Evolutionary conservation across 2,113 vertebrate genomes (phyloP), one percentile per base, ranked within the genome.

Genomic region (Pteropus alecto): DNA sequence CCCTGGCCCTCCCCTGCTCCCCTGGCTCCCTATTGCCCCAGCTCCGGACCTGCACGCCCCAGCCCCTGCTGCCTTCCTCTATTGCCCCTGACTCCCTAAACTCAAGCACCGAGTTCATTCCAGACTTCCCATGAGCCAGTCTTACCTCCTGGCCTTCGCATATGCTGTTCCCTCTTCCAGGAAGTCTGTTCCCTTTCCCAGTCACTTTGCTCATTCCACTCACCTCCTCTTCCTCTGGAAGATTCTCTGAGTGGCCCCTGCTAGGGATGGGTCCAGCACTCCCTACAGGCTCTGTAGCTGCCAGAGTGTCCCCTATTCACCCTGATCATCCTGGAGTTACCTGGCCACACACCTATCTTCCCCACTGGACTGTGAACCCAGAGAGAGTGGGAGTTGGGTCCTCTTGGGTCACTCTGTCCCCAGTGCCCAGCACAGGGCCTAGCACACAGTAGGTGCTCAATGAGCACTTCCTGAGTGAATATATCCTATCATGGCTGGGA

Each of bases 261-360:
- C 46, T 46, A 1, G 0, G 38, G 16, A 30, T 5, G 41, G n/a
- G 13, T 5, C 60, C 12, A 7, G 43, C 0, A 8, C 3, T 11
- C 38, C 13, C n/a, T 41, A 8, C 9, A 18, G 48, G n/a, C 46
- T 33, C 83, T 22, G 68, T 7, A 0, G 12, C 38, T 33, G 38
- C 60, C 58, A 38, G 10, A 33, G 33, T 24, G 41, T 28, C 18
- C 33, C 18, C 74, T 2, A 14, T 46, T 2, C 5, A 16, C 58
- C 35, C 33, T 11, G 3, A 51, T 22, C 41, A 30, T 8, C 30
- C 51, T 71, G 60, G 14, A 43, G 14, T 33, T 51, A 8, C 60
- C 65, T 35, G 22, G 63, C 18, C 93, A 33, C 19, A 5, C 2
- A 21, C 26, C 33, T 2, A 1, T 41, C n/a, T 85, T 54, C 70